Base-by-base conservation (phyloP, 2,888 invertebrate genomes). In the Ichneumoninae sp. region DNA sequence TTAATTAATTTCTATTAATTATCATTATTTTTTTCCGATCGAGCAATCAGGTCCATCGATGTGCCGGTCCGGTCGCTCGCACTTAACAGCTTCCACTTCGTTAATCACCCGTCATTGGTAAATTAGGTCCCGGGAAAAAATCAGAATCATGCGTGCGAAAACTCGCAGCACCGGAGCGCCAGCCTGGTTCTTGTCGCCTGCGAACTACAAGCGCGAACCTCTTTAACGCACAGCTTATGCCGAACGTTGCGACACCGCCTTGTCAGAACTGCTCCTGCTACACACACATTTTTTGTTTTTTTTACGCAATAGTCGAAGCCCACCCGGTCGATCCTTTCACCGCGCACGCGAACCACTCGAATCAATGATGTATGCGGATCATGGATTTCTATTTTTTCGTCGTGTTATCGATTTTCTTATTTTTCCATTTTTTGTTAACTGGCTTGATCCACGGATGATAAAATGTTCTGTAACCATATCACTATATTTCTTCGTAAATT, bases 321-420 rank as follows among this genome's bases (percentile, higher is more conserved):
- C 80, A 26, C 82, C 66, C 33, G 69, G 71, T 74, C 76, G 76
- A 87, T 88, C 89, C 90, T 90, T 90, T 90, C 90, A 90, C 91
- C 88, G 85, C 88, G 85, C 83, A 70, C 75, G 63, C 82, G 86
- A 40, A 47, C 13, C 50, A 81, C 63, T 85, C 19, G 70, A 83
- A 71, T 74, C 33, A 66, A 70, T 74, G 81, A 78, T 44, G 57
- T 57, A 44, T 10, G 33, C 52, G 26, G 40, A 60, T 63, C 44
- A 57, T 75, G 22, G 10, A 30, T 10, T 40, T 70, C 30, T 57
- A 69, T 76, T 44, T 66, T 26, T 40, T 70, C 40, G 65, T 26
- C 33, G 33, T 63, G 26, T 57, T 16, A 22, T 26, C 44, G 52
- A 16, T 63, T 81, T 44, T 66, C 0, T 79, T 30, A 57, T 77